Evolutionary conservation across 2,113 vertebrate species (phyloP).

Genomic region (Neogobius melanostomus): DNA sequence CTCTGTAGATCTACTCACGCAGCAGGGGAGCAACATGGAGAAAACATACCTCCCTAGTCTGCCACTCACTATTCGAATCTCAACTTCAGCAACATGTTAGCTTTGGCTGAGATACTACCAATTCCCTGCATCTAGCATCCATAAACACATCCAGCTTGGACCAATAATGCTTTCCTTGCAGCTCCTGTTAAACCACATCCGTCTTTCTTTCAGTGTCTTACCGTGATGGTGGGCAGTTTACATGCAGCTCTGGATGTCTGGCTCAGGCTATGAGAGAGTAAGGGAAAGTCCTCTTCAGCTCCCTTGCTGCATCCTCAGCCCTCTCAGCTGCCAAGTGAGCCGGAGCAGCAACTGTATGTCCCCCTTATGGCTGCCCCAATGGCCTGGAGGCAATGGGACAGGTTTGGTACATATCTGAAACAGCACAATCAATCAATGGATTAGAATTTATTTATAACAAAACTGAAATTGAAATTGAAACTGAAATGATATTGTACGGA

Average conservation of each 20-base stretch:
- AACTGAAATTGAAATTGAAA: no score
- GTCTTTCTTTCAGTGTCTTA: constrained; percentile 46
- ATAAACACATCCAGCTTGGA: constrained; percentile 32
- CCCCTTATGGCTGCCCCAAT: constrained; percentile 50
- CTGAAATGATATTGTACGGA: no score
- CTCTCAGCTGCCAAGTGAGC: constrained; percentile 35
- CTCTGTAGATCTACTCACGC: constrained; percentile 63
- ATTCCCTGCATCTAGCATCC: constrained; percentile 25
- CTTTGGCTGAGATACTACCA: constrained; percentile 37
- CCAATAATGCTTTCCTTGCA: constrained; percentile 41
- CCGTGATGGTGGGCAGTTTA: constrained; percentile 66
- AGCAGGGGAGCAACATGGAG: constrained; percentile 67
- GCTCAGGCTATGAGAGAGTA: constrained; percentile 37
- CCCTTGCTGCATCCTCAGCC: constrained; percentile 64
- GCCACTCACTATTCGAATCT: constrained; percentile 58
- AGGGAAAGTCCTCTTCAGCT: constrained; percentile 64
- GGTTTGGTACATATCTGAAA: constrained; percentile 52
- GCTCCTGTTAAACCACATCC: constrained; percentile 41
- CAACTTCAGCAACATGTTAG: constrained; percentile 67
- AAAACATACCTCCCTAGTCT: constrained; percentile 42
- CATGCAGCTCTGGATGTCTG: constrained; percentile 58
- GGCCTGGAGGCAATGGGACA: constrained; percentile 52
- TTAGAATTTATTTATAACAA: neutral
- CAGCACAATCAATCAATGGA: constrained; percentile 25
- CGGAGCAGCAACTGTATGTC: constrained; percentile 27